Evolutionary conservation across 2,113 vertebrate genomes (phyloP).

Genomic region (Odontophorus gujanensis): DNA sequence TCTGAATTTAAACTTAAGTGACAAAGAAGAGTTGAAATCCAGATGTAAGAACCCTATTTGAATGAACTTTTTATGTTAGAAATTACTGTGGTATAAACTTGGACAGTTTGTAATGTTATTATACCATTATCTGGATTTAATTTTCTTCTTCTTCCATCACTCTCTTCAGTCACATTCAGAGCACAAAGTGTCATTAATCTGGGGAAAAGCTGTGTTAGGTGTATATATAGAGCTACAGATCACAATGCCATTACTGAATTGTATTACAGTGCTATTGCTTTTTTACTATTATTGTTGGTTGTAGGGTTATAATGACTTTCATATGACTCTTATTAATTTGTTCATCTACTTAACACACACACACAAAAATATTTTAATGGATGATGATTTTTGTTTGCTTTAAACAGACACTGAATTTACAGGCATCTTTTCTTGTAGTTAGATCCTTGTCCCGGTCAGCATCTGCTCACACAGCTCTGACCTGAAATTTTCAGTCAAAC

Average conservation of each 20-base stretch:
- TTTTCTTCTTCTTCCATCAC: slow-evolving; percentile 12
- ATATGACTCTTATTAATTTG: slow-evolving; percentile 12
- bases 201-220: slow-evolving; percentile 2
- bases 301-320: not conserved
- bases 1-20: not conserved
- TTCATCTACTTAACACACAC: not conserved
- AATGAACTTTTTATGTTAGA: not conserved
- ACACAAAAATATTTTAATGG: not conserved
- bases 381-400: not conserved
- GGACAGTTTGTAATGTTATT: not conserved
- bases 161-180: slow-evolving; percentile 2
- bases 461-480: not conserved
- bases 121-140: not conserved
- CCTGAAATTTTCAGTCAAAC: too few relatives aligned
- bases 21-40: not conserved
- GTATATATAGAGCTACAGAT: not conserved
- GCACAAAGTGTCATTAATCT: not conserved
- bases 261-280: slow-evolving; percentile 8
- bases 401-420: not conserved
- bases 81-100: not conserved
- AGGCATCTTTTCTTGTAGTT: not conserved
- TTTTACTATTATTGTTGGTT: slow-evolving; percentile 8
- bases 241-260: not conserved
- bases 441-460: fast-evolving
- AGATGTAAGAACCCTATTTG: not conserved